A percentile compares a stretch with the other conserved stretches of the same genome.
phyloP scores from a whole-genome alignment of 2,113 vertebrate genomes.

The Rhagologus leucostigma region DNA sequence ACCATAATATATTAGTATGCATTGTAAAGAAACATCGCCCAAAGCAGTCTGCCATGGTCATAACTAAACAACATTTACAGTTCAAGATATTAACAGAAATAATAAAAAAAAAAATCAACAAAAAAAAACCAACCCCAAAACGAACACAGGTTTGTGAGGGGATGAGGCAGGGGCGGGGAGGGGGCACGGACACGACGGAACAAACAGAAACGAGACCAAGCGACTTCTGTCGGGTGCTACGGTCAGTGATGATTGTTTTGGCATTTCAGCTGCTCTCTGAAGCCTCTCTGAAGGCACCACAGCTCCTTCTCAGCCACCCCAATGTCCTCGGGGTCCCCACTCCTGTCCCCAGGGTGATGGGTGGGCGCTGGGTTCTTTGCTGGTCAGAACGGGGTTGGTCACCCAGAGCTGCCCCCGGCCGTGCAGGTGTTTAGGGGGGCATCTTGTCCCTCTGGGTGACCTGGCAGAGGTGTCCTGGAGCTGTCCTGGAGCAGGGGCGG shows the following conservation, averaged over 20 bases:
- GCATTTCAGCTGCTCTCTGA: slow-evolving; percentile 19
- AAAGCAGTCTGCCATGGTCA: slow-evolving; percentile 83
- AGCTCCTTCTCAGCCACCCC: neutral
- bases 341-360: rapidly evolving
- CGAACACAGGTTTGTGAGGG: slow-evolving; percentile 25
- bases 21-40: slow-evolving; percentile 88
- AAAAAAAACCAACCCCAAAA: neutral
- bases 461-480: neutral
- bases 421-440: rapidly evolving
- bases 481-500: neutral
- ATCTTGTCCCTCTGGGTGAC: neutral
- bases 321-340: rapidly evolving
- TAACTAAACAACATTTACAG: slow-evolving; percentile 92
- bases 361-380: neutral
- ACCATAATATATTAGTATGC: slow-evolving; percentile 99
- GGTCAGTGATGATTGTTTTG: slow-evolving; percentile 2
- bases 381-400: neutral
- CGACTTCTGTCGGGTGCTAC: neutral
- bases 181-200: neutral
- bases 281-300: neutral
- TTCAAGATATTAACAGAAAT: slow-evolving; percentile 83
- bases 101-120: neutral
- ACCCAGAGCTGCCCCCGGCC: neutral
- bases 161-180: neutral
- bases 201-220: neutral